Evolutionary conservation across 2,888 invertebrate species (phyloP), one percentile per base, ranked within the genome.

Genomic region (Hymenopus coronatus): DNA sequence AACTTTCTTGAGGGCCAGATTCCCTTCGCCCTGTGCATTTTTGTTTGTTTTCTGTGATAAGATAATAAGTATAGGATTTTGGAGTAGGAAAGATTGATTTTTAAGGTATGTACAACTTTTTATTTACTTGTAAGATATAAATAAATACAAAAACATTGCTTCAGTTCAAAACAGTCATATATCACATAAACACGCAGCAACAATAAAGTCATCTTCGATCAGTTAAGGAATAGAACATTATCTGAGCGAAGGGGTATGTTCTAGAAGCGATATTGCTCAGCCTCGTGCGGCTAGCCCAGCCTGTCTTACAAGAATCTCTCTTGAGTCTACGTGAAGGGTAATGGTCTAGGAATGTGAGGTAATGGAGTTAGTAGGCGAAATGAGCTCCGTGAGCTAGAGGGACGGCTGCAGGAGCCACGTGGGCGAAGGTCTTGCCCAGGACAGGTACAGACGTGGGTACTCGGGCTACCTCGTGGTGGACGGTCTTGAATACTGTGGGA

Each of bases 401-500:
- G 25, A 92, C 91, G 14, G 92, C 91, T 28, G 92, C 92, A 46
- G 92, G 92, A 90, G n/a, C 88, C 28, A 92, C 90, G 15, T 92
- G 92, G 33, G 92, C 91, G 28, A 92, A 90, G 20, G 93, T 92
- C 90, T 93, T 93, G 86, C 93, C 93, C 54, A 92, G 91, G 8
- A 94, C 93, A 12, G 94, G 93, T 6, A 93, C 92, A 1, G 93
- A 93, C 27, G 93, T 92, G 46, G 93, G 93, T 82, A 94, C 93
- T 90, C 93, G 93, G 88, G 94, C 93, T 82, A 94, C 92, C 88
- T 94, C 94, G 88, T 93, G 92, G 87, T 93, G 93, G 25, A 94
- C 93, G 15, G 94, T 93, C 92, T 94, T 94, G 91, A 94, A 93
- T 87, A 94, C 89, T 20, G 94, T 94, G 14, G 95, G 95, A 87